A percentile compares a stretch with the other conserved stretches of the same genome.
These are phyloP conservation scores for Patella pellucida DNA, from an alignment of 2,888 invertebrate species.

Conservation along the genomic window DNA sequence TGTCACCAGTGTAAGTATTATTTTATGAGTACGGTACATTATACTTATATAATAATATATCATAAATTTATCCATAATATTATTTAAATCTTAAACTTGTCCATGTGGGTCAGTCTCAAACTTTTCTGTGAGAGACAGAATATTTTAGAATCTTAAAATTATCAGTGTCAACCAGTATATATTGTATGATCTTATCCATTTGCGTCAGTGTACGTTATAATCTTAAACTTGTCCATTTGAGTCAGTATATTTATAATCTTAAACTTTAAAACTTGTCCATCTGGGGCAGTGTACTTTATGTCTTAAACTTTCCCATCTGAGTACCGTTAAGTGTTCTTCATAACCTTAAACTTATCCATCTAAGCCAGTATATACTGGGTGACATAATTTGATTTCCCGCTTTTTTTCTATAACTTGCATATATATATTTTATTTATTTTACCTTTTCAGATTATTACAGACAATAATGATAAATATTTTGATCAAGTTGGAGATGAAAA, in stretches of 20 bases:
- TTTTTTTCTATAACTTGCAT: no score
- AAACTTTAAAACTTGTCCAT: no score
- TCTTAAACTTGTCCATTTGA: constrained; percentile 13
- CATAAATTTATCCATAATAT: background rate
- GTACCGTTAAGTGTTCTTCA: no score
- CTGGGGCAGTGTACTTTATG: no score
- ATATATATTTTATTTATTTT: constrained; percentile 8
- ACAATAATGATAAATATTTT: constrained; percentile 66
- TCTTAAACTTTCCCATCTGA: no score
- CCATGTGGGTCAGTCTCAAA: no score
- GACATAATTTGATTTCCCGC: background rate
- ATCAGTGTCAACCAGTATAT: background rate
- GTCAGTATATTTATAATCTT: no score
- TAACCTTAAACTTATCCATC: no score
- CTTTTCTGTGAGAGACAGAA: no score
- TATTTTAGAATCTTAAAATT: background rate
- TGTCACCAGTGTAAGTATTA: constrained; percentile 80
- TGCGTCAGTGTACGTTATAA: constrained; percentile 13
- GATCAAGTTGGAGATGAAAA: constrained; percentile 43
- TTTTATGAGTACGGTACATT: background rate
- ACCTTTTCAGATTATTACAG: constrained; percentile 76
- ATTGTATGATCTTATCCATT: no score
- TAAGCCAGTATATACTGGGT: no score
- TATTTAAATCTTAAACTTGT: no score
- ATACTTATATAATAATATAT: background rate